These are phyloP conservation scores for Ganaspis sp. DNA, from an alignment of 1,140 invertebrate species.

Conservation along the genomic window DNA sequence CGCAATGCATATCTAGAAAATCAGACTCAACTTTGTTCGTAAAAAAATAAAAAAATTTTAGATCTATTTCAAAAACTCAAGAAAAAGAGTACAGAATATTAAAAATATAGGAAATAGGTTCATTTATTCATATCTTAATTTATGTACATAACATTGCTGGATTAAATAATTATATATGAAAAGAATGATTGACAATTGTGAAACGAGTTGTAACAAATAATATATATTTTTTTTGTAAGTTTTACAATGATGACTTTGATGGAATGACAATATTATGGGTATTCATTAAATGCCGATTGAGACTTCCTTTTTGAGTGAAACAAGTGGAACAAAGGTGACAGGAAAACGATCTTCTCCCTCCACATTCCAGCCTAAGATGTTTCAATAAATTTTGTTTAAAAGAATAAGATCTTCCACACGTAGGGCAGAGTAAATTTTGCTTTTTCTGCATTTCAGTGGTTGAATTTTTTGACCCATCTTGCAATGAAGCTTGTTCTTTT, in stretches of 20 bases:
- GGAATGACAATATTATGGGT: constrained; percentile 28
- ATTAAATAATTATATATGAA: too few species aligned
- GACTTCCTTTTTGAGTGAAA: constrained; percentile 64
- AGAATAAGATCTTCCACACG: constrained; percentile 72
- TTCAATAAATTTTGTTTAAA: constrained; percentile 67
- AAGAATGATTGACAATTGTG: not conserved
- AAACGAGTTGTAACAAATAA: not conserved
- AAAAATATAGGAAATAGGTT: not conserved
- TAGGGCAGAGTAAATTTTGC: constrained; percentile 55
- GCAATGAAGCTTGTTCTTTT: not conserved
- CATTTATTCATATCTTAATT: not conserved
- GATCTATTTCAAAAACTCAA: too few species aligned
- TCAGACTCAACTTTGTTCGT: too few species aligned
- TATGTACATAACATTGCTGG: not conserved
- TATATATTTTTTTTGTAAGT: not conserved
- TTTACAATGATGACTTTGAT: not conserved
- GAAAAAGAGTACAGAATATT: not conserved
- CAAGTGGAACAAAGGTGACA: constrained; percentile 65
- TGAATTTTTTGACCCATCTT: not conserved
- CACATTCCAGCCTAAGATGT: constrained; percentile 74
- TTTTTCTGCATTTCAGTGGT: not conserved
- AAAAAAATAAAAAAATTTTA: not conserved
- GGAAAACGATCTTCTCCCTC: constrained; percentile 67
- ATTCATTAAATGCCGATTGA: constrained; percentile 58
- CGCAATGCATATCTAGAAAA: too few species aligned